Conservation (phyloP, 2,797 vertebrate species). For the Crenichthys baileyi region DNA sequence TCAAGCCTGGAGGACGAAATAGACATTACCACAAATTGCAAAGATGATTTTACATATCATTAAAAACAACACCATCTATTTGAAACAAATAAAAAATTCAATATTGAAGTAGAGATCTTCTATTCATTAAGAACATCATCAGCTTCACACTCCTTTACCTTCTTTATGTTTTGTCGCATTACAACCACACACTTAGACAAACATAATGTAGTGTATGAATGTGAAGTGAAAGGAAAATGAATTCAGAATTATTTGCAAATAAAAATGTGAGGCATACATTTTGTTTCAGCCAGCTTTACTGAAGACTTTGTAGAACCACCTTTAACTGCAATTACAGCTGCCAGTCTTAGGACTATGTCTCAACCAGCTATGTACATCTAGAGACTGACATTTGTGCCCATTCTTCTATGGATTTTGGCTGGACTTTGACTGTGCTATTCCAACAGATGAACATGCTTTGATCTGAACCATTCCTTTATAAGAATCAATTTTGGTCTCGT, state of each 20-base stretch:
- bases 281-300: not conserved
- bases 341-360: not conserved
- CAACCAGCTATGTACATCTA: not conserved
- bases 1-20: constrained; percentile 86
- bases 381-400: not conserved
- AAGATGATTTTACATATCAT: constrained; percentile 8
- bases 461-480: no score
- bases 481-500: no score
- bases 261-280: not conserved
- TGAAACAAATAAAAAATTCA: constrained; percentile 43
- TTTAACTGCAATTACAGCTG: not conserved
- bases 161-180: not conserved
- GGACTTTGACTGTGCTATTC: not conserved
- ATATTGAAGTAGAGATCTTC: constrained; percentile 23
- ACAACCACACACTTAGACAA: not conserved
- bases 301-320: not conserved
- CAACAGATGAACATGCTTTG: no score
- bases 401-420: not conserved
- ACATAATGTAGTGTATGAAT: not conserved
- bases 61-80: constrained; percentile 42
- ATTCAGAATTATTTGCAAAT: not conserved
- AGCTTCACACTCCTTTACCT: constrained; percentile 10
- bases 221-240: not conserved
- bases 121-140: constrained; percentile 3
- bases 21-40: constrained; percentile 2